Evolutionary conservation across 2,113 vertebrate species (phyloP), one percentile per base, ranked within the genome.

Genomic region (Motacilla alba): DNA sequence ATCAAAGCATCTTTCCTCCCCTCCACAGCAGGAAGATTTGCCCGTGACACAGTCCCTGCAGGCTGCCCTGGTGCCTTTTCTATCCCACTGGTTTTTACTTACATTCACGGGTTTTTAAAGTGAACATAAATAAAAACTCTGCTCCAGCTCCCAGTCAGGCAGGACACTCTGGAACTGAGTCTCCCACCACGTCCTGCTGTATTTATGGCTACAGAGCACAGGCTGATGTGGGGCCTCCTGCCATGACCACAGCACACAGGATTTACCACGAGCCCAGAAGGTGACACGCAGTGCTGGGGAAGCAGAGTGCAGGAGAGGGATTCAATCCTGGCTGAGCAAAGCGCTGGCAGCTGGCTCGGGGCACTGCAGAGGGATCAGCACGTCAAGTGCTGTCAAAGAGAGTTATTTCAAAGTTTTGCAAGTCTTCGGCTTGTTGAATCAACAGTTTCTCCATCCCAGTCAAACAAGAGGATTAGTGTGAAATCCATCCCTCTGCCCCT

Each of bases 321-420:
- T 47, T 49, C 68, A 6, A 6, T 24, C 55, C 53, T 74, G 83
- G 75, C 79, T 22, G 58, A 2, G 14, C 4, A 49, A 21, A 4
- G 20, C 26, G 59, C 2, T 86, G 80, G 92, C 86, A 90, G 94
- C 94, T 94, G 95, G 83, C 86, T 69, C 67, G 11, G 64, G 55
- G 82, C 55, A 8, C 0, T 93, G 93, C 23, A 44, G 17, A 62
- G 82, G 93, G 90, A 95, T 95, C 95, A 94, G 91, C 9, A 26
- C 11, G 35, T 74, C 92, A 93, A 96, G 90, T 72, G 92, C 92
- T 92, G 53, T 24, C 87, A 92, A 70, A 89, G 72, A 52, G 93
- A 94, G 94, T 95, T 96, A 88, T 96, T 97, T n/a, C 93, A 95
- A 64, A 88, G 91, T 90, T 94, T 81, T 95, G 72, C 68, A 69